Percentiles rank a stretch among this genome's conserved stretches.
Evolutionary conservation across 2,113 vertebrate genomes (phyloP).

Genomic region (Sinosuthora webbiana): DNA sequence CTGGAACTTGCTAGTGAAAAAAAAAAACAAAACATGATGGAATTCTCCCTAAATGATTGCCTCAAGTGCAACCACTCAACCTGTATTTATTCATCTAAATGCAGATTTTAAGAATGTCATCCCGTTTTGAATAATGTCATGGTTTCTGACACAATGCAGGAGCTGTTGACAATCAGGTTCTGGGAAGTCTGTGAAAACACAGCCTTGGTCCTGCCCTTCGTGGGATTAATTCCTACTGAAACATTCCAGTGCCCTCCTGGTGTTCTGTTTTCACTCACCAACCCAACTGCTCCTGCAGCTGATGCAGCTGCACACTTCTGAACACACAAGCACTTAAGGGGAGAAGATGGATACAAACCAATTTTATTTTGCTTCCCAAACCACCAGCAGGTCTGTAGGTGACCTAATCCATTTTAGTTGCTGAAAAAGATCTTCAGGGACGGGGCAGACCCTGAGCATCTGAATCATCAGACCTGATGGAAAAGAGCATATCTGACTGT

Average conservation of each 20-base stretch:
- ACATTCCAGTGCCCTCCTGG: background rate
- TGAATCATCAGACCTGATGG: background rate
- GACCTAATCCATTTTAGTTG: background rate
- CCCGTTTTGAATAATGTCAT: background rate
- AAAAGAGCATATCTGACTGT: background rate
- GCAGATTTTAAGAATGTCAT: background rate
- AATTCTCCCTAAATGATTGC: background rate
- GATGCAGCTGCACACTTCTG: background rate
- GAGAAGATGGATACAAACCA: background rate
- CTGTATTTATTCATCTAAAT: conserved; percentile 2
- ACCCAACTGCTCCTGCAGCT: background rate
- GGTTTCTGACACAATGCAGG: background rate
- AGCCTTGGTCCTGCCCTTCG: rapidly evolving
- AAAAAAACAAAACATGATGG: no score
- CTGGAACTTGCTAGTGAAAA: background rate
- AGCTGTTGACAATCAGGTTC: background rate
- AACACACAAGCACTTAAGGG: background rate
- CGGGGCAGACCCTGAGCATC: background rate
- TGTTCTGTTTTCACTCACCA: background rate
- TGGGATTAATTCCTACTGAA: background rate
- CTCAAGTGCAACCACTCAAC: background rate
- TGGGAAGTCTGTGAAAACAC: background rate
- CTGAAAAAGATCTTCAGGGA: background rate
- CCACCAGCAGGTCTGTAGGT: background rate
- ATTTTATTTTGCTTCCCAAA: background rate